phyloP scores from a whole-genome alignment of 2,113 vertebrate genomes.

The Serilophus lunatus region DNA sequence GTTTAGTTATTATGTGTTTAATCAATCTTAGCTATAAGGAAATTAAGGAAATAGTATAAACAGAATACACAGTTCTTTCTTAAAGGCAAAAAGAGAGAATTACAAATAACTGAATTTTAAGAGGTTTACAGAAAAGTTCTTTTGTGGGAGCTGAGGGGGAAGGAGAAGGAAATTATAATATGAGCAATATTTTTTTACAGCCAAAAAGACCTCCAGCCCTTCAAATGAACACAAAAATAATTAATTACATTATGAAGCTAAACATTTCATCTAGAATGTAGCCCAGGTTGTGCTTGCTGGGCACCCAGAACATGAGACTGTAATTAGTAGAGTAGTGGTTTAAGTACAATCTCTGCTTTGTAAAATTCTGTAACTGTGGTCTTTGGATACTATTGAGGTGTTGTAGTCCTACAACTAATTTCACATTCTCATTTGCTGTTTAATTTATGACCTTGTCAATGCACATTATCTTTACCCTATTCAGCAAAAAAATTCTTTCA shows the following conservation, averaged over 20 bases:
- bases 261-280: background rate
- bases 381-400: background rate
- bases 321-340: background rate
- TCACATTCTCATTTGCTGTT: background rate
- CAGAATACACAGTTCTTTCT: background rate
- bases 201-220: background rate
- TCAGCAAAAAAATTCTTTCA: background rate
- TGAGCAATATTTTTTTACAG: background rate
- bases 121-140: background rate
- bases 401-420: background rate
- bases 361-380: background rate
- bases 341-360: background rate
- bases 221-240: background rate
- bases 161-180: background rate
- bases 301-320: background rate
- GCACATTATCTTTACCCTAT: background rate
- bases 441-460: background rate
- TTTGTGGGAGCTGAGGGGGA: background rate
- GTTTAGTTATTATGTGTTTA: conserved; percentile 65
- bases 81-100: conserved; percentile 23
- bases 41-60: conserved; percentile 26
- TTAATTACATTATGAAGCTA: background rate
- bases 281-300: background rate
- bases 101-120: background rate
- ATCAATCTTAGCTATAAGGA: conserved; percentile 53